phyloP scores from a whole-genome alignment of 2,113 vertebrate species.

The Willisornis vidua region DNA sequence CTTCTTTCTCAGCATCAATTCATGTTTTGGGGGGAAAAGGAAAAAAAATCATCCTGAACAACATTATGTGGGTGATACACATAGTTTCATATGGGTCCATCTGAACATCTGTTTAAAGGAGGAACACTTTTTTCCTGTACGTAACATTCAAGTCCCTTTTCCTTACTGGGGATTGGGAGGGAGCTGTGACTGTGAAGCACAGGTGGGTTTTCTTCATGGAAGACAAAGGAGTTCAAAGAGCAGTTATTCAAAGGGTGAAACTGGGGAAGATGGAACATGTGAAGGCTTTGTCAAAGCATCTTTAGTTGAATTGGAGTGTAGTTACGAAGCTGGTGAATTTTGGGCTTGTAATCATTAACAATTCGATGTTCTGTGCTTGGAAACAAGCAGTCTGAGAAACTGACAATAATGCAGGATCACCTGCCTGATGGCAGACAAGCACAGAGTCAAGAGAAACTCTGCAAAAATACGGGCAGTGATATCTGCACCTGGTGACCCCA shows the following conservation, averaged over 20 bases:
- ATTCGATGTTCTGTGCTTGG: background rate
- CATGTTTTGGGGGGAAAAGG: background rate
- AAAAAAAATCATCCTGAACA: background rate
- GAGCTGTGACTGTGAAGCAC: background rate
- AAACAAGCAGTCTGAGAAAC: background rate
- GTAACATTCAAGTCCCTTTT: background rate
- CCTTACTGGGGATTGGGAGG: background rate
- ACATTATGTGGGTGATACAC: background rate
- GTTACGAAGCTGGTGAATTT: background rate
- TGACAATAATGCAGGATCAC: background rate
- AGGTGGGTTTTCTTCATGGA: background rate
- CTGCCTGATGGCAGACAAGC: background rate
- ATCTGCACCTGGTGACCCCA: background rate
- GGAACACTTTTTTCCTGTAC: background rate
- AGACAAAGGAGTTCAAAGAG: background rate
- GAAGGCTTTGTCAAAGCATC: background rate
- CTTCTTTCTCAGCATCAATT: background rate
- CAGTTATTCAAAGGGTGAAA: background rate
- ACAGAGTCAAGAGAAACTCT: background rate
- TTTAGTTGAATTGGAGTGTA: background rate
- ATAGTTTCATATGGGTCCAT: background rate
- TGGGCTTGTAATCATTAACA: background rate
- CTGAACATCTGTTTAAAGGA: background rate
- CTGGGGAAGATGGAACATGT: background rate
- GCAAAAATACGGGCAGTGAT: background rate